A percentile compares a stretch with the other conserved stretches of the same genome.
Conservation (phyloP, 2,797 vertebrate genomes). For the Oophaga sylvatica region DNA sequence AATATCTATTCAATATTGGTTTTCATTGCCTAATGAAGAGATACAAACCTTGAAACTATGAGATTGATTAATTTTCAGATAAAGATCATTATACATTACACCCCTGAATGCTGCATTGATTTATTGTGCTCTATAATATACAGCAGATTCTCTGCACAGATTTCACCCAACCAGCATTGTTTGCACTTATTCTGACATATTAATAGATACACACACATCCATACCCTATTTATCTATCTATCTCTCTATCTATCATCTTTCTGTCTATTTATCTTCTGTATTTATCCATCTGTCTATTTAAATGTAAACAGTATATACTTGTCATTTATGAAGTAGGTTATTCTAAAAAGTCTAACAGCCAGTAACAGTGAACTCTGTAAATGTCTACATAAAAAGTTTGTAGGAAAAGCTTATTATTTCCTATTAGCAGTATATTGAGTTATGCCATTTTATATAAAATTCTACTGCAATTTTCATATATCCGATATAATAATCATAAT, state of each 20-base stretch:
- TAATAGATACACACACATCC: neutral
- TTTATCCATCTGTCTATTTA: no score
- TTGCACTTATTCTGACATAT: neutral
- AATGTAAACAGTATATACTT: no score
- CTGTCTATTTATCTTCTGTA: no score
- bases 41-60: neutral
- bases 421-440: no score
- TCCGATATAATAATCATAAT: no score
- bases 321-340: no score
- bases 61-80: constrained; percentile 10
- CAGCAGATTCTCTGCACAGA: neutral
- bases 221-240: neutral
- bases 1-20: neutral
- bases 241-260: neutral
- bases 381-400: no score
- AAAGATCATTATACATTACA: constrained; percentile 10
- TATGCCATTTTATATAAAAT: no score
- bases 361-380: no score
- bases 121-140: neutral
- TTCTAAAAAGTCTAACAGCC: no score
- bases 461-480: no score
- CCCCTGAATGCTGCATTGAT: constrained; percentile 11
- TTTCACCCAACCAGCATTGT: neutral
- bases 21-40: neutral
- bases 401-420: no score